These are phyloP conservation scores for Stigmatopora nigra DNA, from an alignment of 2,113 vertebrate genomes.

Conservation along the genomic window DNA sequence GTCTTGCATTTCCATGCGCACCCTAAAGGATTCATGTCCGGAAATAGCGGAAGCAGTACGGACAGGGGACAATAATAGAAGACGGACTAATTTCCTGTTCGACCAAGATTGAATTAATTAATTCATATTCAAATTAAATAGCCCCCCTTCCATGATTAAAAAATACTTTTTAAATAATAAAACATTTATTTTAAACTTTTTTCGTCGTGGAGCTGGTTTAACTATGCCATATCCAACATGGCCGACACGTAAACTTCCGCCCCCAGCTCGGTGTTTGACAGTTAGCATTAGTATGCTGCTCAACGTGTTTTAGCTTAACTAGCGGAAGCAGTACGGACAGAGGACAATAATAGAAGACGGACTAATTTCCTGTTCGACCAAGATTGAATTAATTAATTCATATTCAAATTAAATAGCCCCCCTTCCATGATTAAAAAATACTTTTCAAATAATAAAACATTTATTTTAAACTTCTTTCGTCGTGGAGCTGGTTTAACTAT, in stretches of 20 bases:
- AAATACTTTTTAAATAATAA: no score
- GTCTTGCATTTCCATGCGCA: background rate
- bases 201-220: no score
- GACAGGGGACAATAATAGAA: conserved; percentile 48
- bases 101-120: background rate
- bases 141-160: no score
- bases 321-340: accelerated
- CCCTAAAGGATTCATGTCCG: accelerated
- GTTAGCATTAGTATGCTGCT: conserved; percentile 23
- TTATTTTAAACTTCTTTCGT: no score
- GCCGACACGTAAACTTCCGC: background rate
- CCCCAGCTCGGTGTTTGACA: background rate
- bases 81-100: conserved; percentile 35
- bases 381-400: background rate
- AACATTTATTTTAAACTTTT: no score
- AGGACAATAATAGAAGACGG: conserved; percentile 55
- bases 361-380: conserved; percentile 19
- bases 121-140: background rate
- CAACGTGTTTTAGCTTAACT: no score
- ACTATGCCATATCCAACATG: background rate
- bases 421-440: no score
- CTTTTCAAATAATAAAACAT: no score
- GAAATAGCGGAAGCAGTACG: accelerated
- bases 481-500: accelerated
- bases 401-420: background rate